Base-by-base conservation (phyloP, 2,888 invertebrate genomes). In the Drosophila buzzatii region DNA sequence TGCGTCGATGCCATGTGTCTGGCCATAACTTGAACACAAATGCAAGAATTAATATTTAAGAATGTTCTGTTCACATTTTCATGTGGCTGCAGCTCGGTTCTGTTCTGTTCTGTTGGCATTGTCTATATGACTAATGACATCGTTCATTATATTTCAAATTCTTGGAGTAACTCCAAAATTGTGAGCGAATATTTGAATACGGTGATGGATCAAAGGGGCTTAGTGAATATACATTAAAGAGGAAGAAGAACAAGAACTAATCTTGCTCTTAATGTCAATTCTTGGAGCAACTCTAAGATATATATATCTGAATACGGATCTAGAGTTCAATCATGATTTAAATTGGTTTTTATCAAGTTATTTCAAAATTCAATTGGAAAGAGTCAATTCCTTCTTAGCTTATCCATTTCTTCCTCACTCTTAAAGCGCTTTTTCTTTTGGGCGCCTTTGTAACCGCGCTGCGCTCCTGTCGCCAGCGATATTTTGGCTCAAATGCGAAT, bases 121-220 rank as follows among this genome's bases (percentile, higher is more conserved):
- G 90, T 88, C 78, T 74, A 90, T 90, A 92, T 91, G 92, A 92
- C 91, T 91, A 92, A 91, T 91, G 92, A 91, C 89, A 83, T 92
- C 91, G 91, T 91, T 91, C 92, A 92, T 91, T 91, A 92, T 91
- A 91, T 84, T 90, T 84, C 75, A 79, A 80, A 90, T 90, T 90
- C 83, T 89, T 90, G 89, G 90, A 89, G 88, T 69, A 85, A 73
- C 79, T 89, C 90, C 90, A 89, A 89, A 90, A 76, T 66, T 58
- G 41, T 67, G 55, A 71, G 58, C 20, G 68, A 74, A 73, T 72
- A 73, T 56, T 33, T 55, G 2, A 18, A 10, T 7, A 52, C 79
- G 31, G 79, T 71, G 37, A 33, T 57, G 83, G 59, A 72, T 35
- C 65, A 12, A 1, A 18, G 12, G 14, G 12, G 12, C 14, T 16